phyloP scores from a whole-genome alignment of 2,888 invertebrate genomes.

The Amphimallon solstitiale region DNA sequence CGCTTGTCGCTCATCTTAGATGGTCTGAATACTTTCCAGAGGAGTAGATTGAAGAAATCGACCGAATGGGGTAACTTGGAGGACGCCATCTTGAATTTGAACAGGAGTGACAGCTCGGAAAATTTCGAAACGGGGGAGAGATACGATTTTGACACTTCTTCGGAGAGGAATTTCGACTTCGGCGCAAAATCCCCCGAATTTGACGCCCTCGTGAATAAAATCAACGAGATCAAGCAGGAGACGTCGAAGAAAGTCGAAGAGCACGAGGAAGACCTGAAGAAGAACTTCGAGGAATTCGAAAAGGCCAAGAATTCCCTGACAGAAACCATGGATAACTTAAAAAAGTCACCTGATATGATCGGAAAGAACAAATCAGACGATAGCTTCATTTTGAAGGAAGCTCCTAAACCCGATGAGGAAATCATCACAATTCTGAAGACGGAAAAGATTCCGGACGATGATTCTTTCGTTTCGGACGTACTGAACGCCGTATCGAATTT shows the following conservation, averaged over 20 bases:
- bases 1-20: conserved; percentile 71
- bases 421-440: conserved; percentile 15
- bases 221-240: conserved; percentile 58
- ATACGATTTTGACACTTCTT: conserved; percentile 38
- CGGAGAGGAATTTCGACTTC: conserved; percentile 44
- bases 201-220: conserved; percentile 59
- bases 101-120: conserved; percentile 53
- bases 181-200: conserved; percentile 55
- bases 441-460: neutral
- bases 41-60: conserved; percentile 76
- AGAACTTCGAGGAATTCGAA: conserved; percentile 15
- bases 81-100: conserved; percentile 75
- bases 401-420: conserved; percentile 29
- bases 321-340: neutral
- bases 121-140: conserved; percentile 44
- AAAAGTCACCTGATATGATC: neutral
- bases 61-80: conserved; percentile 81
- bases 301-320: conserved; percentile 5
- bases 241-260: conserved; percentile 44
- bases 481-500: conserved; percentile 26
- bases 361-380: neutral
- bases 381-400: neutral
- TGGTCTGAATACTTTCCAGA: conserved; percentile 74
- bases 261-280: conserved; percentile 37
- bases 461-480: conserved; percentile 35